A percentile compares a stretch with the other conserved stretches of the same genome.
Conservation (phyloP, 2,888 invertebrate species). For the Diloba caeruleocephala region DNA sequence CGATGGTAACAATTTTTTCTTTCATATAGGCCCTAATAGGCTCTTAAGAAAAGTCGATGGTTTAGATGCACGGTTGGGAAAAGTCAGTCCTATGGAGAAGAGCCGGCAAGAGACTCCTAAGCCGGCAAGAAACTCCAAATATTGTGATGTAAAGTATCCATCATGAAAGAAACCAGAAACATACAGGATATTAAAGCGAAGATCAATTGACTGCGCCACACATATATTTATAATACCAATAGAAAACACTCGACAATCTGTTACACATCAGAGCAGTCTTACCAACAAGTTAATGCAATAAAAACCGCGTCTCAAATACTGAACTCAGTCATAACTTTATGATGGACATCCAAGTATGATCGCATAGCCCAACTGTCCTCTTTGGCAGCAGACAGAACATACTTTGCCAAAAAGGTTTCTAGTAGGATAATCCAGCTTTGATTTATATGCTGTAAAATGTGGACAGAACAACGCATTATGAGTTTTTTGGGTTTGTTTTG, state of each 20-base stretch:
- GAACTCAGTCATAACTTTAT: conserved; percentile 56
- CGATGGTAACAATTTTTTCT: no score
- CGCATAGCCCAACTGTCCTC: conserved; percentile 54
- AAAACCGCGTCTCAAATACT: conserved; percentile 48
- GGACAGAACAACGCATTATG: neutral
- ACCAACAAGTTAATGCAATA: conserved; percentile 49
- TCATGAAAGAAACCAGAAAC: no score
- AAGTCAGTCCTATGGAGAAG: no score
- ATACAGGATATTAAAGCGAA: no score
- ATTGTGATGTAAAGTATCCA: no score
- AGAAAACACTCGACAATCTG: conserved; percentile 38
- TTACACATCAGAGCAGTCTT: conserved; percentile 29
- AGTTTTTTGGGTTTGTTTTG: no score
- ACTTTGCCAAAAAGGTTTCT: conserved; percentile 58
- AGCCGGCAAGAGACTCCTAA: no score
- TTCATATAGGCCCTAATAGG: no score
- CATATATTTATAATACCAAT: neutral
- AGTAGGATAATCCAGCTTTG: conserved; percentile 45
- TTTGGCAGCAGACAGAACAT: conserved; percentile 58
- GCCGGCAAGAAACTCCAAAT: no score
- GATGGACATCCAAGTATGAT: conserved; percentile 67
- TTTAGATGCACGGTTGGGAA: no score
- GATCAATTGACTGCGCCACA: no score
- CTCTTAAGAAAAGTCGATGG: no score
- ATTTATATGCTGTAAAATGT: conserved; percentile 48